phyloP scores from a whole-genome alignment of 2,888 invertebrate genomes.

The Tipula helvola region DNA sequence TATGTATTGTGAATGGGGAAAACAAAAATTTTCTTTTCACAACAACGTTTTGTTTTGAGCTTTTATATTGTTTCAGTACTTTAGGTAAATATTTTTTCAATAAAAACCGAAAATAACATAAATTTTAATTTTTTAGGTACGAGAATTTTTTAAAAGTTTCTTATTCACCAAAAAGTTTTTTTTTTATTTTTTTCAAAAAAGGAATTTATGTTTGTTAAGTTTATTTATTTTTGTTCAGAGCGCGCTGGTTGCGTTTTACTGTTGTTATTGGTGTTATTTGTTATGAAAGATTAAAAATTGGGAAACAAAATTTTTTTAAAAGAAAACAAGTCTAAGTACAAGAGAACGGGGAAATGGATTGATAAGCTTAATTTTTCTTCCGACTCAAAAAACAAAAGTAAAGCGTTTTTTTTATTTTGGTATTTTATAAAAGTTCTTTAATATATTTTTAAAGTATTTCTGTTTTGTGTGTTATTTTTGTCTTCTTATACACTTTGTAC shows the following conservation, averaged over 20 bases:
- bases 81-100: neutral
- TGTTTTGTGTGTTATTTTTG: neutral
- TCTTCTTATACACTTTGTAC: neutral
- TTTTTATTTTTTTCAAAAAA: neutral
- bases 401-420: neutral
- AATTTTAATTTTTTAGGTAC: neutral
- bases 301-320: neutral
- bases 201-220: neutral
- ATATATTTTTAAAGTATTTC: neutral
- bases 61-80: neutral
- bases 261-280: neutral
- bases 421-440: neutral
- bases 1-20: neutral
- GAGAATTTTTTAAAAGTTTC: neutral
- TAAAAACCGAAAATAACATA: neutral
- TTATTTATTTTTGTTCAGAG: neutral
- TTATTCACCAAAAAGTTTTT: neutral
- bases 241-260: neutral
- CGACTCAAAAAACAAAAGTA: neutral
- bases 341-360: neutral
- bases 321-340: neutral
- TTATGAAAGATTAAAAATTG: neutral
- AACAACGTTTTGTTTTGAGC: neutral
- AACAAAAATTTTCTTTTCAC: neutral
- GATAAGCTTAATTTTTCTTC: neutral